Evolutionary conservation across 2,113 vertebrate species (phyloP), one percentile per base, ranked within the genome.

Genomic region (Gobiocypris rarus): DNA sequence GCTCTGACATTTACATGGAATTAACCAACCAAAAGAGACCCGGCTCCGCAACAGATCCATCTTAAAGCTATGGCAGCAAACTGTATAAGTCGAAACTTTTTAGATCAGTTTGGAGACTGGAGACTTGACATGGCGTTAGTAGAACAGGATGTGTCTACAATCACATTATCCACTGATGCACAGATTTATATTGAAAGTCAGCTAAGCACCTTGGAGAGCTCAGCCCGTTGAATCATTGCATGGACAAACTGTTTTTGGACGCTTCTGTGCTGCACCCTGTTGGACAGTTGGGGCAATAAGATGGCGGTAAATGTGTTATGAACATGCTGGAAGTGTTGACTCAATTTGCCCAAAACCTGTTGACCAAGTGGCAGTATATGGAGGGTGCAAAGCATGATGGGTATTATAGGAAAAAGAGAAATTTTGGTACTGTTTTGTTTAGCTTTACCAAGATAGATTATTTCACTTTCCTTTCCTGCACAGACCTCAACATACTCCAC

Each of bases 1-100:
- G 93, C 88, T 98, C 97, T 0, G 94, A 94, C 85, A 93, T 98
- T 59, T 98, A 97, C 85, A 80, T 94, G 84, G 96, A 96, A 90
- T 93, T 99, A 91, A 91, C 95, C 89, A 95, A 96, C 89, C 94
- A 95, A 89, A 95, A 93, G 91, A 95, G 95, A 83, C 90, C 90
- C 87, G 93, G 67, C 48, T 84, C 88, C 7, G 50, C 85, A 13
- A 79, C 81, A 52, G 84, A 89, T 67, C 75, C 83, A 10, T 73
- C 79, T n/a, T 86, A 84, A 84, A 82, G 24, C 63, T 34, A 63
- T 17, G 48, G 14, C 22, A 28, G 56, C 38, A 73, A 65, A 63
- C 26, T 65, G 38, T 59, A 70, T 9, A 41, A 10, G 1, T 11
- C 22, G 15, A 79, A n/a, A 54, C 17, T 3, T 38, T 43, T 75